Evolutionary conservation across 2,797 vertebrate species (phyloP), one percentile per base, ranked within the genome.

Genomic region (Danio choprae): DNA sequence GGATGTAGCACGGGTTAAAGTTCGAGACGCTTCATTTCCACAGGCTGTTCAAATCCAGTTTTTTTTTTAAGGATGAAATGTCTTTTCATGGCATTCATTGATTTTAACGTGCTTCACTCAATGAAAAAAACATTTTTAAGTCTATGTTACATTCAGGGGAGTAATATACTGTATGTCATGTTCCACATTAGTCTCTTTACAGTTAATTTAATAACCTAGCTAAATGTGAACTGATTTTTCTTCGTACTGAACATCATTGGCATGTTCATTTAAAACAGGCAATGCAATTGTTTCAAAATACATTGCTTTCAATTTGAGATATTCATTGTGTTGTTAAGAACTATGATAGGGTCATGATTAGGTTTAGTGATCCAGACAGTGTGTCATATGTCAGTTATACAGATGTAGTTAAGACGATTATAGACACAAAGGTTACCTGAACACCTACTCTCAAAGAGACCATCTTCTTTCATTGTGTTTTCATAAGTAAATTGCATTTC

Each of bases 1-100:
- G 50, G 58, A 16, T 36, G 60, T 74, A 69, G 55, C 12, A 29
- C 60, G 73, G 82, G 71, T 83, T 85, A 77, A 84, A 89, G 83
- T 80, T 88, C 60, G 59, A 36, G 15, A 83, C 5, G 43, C 8
- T 6, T 43, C 12, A 74, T 72, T 18, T 60, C 38, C 10, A 74
- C 83, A 41, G 53, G 50, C 64, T 65, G 0, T 56, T 83, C 74
- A 81, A 29, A 51, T 82, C 10, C 12, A 15, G 29, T 29, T 1
- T 13, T 22, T 68, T 12, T 38, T 58, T 67, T 77, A 16, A n/a
- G 40, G 67, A 20, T 22, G 9, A 0, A 6, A 6, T 56, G 18
- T n/a, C 18, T 36, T 68, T 38, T 68, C 9, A 68, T 7, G 36
- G 44, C 20, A 29, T 48, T 74, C 10, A 63, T 56, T 58, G 41